phyloP scores from a whole-genome alignment of 2,888 invertebrate species.

The Geophilus truncorum region DNA sequence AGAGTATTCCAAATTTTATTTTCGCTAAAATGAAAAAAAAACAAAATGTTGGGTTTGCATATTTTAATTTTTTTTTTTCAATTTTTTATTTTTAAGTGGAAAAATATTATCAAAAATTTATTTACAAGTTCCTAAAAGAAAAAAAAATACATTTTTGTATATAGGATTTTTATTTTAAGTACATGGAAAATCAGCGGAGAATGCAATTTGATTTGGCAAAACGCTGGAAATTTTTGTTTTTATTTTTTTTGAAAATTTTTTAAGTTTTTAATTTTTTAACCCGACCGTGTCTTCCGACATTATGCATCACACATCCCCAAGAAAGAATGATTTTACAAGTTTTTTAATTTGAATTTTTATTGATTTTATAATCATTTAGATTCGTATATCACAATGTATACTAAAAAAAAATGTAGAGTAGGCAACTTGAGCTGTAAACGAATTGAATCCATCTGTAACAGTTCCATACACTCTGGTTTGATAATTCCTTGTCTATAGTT shows the following conservation, averaged over 20 bases:
- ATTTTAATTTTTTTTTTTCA: background rate
- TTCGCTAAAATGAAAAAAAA: background rate
- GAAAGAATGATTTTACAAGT: background rate
- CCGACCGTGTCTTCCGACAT: constrained; percentile 18
- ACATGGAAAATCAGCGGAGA: background rate
- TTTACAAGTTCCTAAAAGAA: constrained; percentile 17
- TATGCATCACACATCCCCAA: constrained; percentile 17
- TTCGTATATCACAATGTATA: constrained; percentile 12
- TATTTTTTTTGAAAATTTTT: too few relatives aligned
- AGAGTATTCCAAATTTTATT: background rate
- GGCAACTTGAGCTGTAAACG: background rate
- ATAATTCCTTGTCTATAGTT: constrained; percentile 22
- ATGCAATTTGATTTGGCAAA: background rate
- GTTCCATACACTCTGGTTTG: constrained; percentile 14
- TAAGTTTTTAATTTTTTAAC: background rate
- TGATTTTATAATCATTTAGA: background rate
- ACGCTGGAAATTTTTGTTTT: too few relatives aligned
- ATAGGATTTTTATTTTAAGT: background rate
- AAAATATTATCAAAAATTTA: background rate
- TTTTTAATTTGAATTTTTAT: background rate
- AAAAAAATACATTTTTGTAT: constrained; percentile 19
- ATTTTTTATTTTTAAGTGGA: too few relatives aligned
- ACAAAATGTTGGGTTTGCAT: background rate
- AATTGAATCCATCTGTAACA: background rate
- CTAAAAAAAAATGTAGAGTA: background rate